A percentile compares a stretch with the other conserved stretches of the same genome.
phyloP scores from a whole-genome alignment of 2,797 vertebrate genomes.

The Scolopax bukidnonensis region DNA sequence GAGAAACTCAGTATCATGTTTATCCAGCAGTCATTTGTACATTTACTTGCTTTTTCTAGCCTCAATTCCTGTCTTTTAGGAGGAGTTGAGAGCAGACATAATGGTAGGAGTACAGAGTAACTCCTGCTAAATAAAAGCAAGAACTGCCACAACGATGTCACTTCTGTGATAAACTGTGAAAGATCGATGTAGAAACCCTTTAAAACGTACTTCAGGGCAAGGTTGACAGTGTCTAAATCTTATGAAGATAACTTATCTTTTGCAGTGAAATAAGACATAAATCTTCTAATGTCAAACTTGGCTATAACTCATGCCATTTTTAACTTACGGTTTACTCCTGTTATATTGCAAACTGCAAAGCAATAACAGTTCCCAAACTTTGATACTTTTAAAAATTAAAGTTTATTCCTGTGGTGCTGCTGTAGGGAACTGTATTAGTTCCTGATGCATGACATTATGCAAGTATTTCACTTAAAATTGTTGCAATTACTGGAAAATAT shows the following conservation, averaged over 20 bases:
- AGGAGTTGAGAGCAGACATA: background rate
- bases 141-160: background rate
- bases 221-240: background rate
- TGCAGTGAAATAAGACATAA: background rate
- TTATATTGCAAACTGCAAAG: background rate
- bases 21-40: background rate
- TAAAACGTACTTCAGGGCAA: background rate
- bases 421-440: background rate
- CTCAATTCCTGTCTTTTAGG: background rate
- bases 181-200: background rate
- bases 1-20: background rate
- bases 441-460: background rate
- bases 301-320: background rate
- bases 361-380: background rate
- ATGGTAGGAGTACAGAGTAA: background rate
- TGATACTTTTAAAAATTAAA: background rate
- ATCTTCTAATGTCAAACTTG: background rate
- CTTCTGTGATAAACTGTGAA: background rate
- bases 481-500: slow-evolving; percentile 46
- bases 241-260: background rate
- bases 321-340: background rate
- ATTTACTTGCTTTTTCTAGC: background rate
- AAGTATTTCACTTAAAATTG: slow-evolving; percentile 19
- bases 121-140: background rate
- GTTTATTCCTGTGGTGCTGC: background rate